Evolutionary conservation across 2,113 vertebrate genomes (phyloP).

Genomic region (Perca flavescens): DNA sequence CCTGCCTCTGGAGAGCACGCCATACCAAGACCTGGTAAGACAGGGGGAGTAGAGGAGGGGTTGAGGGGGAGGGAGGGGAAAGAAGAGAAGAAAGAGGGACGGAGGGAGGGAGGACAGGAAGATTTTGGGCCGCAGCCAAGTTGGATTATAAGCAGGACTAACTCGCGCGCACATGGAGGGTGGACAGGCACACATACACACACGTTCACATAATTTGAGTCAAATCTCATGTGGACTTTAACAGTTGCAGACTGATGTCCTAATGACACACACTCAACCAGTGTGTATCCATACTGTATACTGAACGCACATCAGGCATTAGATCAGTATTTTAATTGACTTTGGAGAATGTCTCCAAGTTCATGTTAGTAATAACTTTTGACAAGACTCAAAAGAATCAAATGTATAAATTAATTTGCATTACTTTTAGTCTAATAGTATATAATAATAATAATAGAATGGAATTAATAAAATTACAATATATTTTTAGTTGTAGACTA

Average conservation of each 20-base stretch:
- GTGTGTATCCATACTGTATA: not conserved
- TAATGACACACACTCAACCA: not conserved
- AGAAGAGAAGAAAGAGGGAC: conserved; percentile 42
- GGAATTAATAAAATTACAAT: not conserved
- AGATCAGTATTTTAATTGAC: not conserved
- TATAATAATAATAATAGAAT: no score
- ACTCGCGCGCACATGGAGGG: conserved; percentile 26
- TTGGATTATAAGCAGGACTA: conserved; percentile 56
- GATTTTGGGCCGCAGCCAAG: conserved; percentile 72
- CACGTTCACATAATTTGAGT: not conserved
- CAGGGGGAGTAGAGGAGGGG: conserved; percentile 1
- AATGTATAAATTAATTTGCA: not conserved
- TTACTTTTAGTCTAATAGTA: not conserved
- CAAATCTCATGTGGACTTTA: not conserved
- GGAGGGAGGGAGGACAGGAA: conserved; percentile 35
- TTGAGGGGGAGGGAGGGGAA: not conserved
- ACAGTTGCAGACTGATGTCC: not conserved
- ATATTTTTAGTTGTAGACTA: not conserved
- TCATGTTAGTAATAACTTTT: not conserved
- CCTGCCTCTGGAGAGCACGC: conserved; percentile 63
- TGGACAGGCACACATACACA: conserved; percentile 4
- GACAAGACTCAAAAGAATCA: not conserved
- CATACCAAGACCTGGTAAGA: conserved; percentile 79
- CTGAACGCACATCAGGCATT: not conserved
- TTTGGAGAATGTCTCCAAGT: not conserved